These are phyloP conservation scores for Vulpes vulpes DNA, from an alignment of 2,113 vertebrate genomes.

Conservation along the genomic window DNA sequence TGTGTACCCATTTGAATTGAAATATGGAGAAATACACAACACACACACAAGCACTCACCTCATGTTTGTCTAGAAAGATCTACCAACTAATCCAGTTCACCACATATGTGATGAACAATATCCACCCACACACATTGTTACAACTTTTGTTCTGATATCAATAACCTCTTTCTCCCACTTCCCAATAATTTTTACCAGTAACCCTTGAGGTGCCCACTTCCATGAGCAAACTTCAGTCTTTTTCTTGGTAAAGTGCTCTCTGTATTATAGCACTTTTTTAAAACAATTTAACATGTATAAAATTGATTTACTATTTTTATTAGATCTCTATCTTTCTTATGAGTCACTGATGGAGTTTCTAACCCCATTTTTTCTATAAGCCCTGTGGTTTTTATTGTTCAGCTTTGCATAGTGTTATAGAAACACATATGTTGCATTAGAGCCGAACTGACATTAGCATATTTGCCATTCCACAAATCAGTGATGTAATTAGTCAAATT, in stretches of 20 bases:
- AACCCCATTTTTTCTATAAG: not conserved
- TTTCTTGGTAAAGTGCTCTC: not conserved
- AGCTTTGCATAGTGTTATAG: not conserved
- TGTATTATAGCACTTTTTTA: not conserved
- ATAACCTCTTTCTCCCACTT: not conserved
- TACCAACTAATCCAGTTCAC: not conserved
- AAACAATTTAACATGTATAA: not conserved
- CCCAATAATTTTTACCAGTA: not conserved
- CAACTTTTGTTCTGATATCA: not conserved
- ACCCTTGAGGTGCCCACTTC: not conserved
- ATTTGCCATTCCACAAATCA: not conserved
- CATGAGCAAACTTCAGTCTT: not conserved
- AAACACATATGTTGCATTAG: not conserved
- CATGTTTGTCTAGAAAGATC: not conserved
- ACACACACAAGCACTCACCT: not conserved
- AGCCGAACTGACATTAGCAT: not conserved
- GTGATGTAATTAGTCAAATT: not conserved
- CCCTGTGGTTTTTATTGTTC: not conserved
- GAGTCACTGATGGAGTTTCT: not conserved
- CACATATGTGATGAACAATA: not conserved
- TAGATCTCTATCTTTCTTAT: not conserved
- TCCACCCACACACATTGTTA: not conserved
- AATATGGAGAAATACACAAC: not conserved
- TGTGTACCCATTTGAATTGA: not conserved
- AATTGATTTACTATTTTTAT: not conserved